phyloP scores from a whole-genome alignment of 2,113 vertebrate genomes.

The Pipra filicauda region DNA sequence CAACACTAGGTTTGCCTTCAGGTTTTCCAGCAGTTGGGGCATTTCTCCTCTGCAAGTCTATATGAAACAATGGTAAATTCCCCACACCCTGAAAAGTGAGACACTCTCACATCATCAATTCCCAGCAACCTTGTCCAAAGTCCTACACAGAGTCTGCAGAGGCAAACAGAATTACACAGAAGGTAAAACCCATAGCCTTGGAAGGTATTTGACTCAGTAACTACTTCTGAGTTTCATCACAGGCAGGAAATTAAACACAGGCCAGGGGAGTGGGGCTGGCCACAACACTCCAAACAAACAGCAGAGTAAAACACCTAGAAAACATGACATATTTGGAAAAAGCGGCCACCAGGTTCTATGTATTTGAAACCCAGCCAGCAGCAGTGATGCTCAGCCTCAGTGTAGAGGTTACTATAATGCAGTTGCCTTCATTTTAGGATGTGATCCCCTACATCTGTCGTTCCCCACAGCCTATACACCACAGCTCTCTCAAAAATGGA shows the following conservation, averaged over 20 bases:
- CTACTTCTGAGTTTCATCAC: neutral
- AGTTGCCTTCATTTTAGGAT: neutral
- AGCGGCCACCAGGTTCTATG: neutral
- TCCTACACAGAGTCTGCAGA: neutral
- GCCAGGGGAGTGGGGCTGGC: neutral
- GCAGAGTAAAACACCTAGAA: neutral
- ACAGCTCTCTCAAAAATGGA: neutral
- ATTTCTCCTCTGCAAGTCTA: neutral
- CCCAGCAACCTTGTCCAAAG: neutral
- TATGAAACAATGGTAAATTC: neutral
- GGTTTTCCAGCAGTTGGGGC: neutral
- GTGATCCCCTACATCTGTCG: neutral
- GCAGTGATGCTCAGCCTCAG: neutral
- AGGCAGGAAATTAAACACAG: neutral
- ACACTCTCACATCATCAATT: neutral
- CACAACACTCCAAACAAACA: neutral
- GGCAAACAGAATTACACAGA: neutral
- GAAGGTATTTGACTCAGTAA: neutral
- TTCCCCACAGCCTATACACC: accelerated
- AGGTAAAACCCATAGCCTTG: neutral
- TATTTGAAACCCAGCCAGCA: neutral
- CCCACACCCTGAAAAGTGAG: neutral
- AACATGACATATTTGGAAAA: neutral
- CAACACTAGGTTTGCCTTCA: neutral
- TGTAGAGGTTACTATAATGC: neutral